Conservation (phyloP, 2,888 invertebrate genomes). For the Thymelicus acteon region DNA sequence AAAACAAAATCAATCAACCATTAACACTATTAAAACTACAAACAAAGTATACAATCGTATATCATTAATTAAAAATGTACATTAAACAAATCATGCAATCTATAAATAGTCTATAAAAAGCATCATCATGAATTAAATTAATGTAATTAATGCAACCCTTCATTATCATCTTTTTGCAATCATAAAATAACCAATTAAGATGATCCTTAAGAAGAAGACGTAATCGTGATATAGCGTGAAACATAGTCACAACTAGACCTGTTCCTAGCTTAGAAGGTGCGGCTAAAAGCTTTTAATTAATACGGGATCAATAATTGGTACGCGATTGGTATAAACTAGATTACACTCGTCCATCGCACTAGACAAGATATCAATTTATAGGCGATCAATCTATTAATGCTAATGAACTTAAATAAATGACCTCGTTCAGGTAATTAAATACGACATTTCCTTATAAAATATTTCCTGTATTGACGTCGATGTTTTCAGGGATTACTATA, state of each 20-base stretch:
- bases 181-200: too few relatives aligned
- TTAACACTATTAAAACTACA: too few relatives aligned
- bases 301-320: constrained; percentile 28
- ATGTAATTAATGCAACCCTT: too few relatives aligned
- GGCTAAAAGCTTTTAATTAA: constrained; percentile 19
- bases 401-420: constrained; percentile 14
- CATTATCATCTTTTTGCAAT: too few relatives aligned
- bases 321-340: constrained; percentile 12
- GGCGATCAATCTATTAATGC: constrained; percentile 14
- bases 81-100: too few relatives aligned
- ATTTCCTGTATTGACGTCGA: not conserved
- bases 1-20: too few relatives aligned
- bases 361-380: constrained; percentile 18
- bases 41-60: too few relatives aligned
- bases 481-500: not conserved
- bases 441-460: constrained; percentile 6
- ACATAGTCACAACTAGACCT: not conserved
- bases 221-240: not conserved
- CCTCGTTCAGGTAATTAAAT: constrained; percentile 16
- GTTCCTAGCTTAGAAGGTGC: not conserved
- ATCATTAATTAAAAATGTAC: too few relatives aligned
- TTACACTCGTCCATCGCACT: constrained; percentile 7
- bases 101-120: too few relatives aligned
- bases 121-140: too few relatives aligned
- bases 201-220: not conserved